These are phyloP conservation scores for Aspidapion aeneum DNA, from an alignment of 2,888 invertebrate species.

Conservation along the genomic window DNA sequence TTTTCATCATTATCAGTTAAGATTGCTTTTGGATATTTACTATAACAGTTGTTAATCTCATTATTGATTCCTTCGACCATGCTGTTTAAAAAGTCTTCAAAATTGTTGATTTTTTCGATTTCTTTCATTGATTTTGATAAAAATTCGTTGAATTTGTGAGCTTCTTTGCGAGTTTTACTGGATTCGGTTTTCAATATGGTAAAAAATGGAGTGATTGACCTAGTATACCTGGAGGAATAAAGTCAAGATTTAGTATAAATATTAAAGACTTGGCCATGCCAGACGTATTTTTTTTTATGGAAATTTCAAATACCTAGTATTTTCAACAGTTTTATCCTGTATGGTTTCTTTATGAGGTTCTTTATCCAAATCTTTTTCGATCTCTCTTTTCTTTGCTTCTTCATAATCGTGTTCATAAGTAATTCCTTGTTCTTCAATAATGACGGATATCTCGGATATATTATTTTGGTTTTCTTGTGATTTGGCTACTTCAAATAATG, in stretches of 20 bases:
- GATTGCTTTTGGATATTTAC: background rate
- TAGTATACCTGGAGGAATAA: slow-evolving; percentile 5
- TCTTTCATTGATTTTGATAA: slow-evolving; percentile 17
- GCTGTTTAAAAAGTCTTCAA: slow-evolving; percentile 21
- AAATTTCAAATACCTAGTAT: too few relatives aligned
- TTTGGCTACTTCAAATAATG: background rate
- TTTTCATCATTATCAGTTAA: too few relatives aligned
- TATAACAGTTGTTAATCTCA: slow-evolving; percentile 24
- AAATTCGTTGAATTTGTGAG: background rate
- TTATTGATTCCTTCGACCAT: slow-evolving; percentile 27
- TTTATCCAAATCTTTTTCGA: background rate
- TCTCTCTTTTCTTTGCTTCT: background rate
- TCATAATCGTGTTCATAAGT: background rate
- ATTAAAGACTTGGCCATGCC: too few relatives aligned
- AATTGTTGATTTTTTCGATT: slow-evolving; percentile 19
- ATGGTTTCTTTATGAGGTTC: slow-evolving; percentile 2
- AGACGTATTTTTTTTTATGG: too few relatives aligned
- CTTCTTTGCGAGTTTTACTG: background rate
- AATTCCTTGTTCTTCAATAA: slow-evolving; percentile 1
- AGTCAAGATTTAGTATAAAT: too few relatives aligned
- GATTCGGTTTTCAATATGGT: slow-evolving; percentile 20
- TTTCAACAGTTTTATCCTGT: slow-evolving; percentile 1
- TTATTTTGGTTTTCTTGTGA: background rate
- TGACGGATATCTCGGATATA: background rate
- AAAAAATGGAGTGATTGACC: slow-evolving; percentile 21